Base-by-base conservation (phyloP, 2,797 vertebrate genomes). In the Peromyscus aztecus region DNA sequence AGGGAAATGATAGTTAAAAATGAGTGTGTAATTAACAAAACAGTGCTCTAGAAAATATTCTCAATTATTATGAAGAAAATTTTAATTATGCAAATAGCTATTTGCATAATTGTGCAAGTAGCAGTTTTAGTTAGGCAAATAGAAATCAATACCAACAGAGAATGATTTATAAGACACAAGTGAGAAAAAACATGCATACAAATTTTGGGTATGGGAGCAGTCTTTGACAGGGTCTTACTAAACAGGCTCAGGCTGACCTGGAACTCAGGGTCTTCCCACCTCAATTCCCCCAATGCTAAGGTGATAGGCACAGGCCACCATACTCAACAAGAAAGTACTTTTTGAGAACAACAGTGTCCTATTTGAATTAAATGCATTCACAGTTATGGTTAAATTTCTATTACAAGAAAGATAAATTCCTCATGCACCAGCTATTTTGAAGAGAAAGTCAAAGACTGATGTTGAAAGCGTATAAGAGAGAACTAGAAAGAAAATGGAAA, bases 41-140 rank as follows among this genome's bases (percentile, higher is more conserved):
- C 34, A 16, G 16, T 83, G 67, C 40, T 43, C 80, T 85, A 91
- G 34, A 77, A 89, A 96, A 89, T 69, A 6, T 83, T 89, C 52
- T 61, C 87, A 95, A 80, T 69, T 91, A 93, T 73, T 63, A 89
- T 81, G 61, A 91, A 96, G 94, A 89, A 65, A 95, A 71, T 81
- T 85, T 75, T 52, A 94, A 27, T 73, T 63, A 82, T 37, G 8
- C n/a, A 95, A 69, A 34, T 40, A 88, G 34, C 34, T 63, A 90
- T 40, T 95, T 93, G 81, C 19, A 77, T 11, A 78, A 96, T 6
- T 63, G 14, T 43, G 14, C 57, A 43, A 97, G 52, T 16, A 90
- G 73, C 2, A 91, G 76, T 77, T 94, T 90, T 71, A 37, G 31
- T 71, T 91, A 87, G 71, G 61, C 43, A 91, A 95, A 91, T 6